A percentile compares a stretch with the other conserved stretches of the same genome.
These are phyloP conservation scores for Eristalis intricaria DNA, from an alignment of 2,888 invertebrate species.

Conservation along the genomic window DNA sequence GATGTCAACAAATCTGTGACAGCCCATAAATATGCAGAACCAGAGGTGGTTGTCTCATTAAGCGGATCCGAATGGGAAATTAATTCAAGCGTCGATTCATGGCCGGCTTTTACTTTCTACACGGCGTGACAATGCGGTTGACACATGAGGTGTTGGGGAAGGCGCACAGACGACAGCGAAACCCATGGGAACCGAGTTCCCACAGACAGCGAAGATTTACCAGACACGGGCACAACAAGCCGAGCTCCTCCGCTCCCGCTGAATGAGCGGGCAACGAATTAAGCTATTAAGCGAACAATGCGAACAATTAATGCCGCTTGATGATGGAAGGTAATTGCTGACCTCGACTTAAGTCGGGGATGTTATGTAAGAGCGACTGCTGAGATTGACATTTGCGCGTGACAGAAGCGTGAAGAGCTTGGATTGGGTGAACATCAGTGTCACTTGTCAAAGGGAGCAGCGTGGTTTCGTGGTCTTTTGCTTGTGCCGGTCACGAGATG, in stretches of 20 bases:
- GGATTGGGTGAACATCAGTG: background rate
- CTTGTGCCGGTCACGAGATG: background rate
- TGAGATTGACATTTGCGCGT: background rate
- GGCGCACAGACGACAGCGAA: background rate
- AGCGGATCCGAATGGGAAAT: slow-evolving; percentile 41
- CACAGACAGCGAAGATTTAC: background rate
- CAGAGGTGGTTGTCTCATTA: slow-evolving; percentile 22
- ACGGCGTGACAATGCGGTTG: slow-evolving; percentile 33
- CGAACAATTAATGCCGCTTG: slow-evolving; percentile 39
- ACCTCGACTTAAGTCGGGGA: background rate
- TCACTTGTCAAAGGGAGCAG: background rate
- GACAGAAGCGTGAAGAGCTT: background rate
- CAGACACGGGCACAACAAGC: background rate
- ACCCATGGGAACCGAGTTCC: background rate
- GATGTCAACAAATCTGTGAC: slow-evolving; percentile 43
- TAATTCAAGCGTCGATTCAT: slow-evolving; percentile 7
- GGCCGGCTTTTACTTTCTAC: slow-evolving; percentile 35
- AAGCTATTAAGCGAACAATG: slow-evolving; percentile 49
- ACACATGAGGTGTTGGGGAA: slow-evolving; percentile 24
- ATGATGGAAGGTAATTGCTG: slow-evolving; percentile 28
- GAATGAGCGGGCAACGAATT: slow-evolving; percentile 23
- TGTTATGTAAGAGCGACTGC: background rate
- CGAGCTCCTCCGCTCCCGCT: background rate
- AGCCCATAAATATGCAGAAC: slow-evolving; percentile 27
- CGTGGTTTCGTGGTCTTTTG: background rate